A percentile compares a stretch with the other conserved stretches of the same genome.
phyloP scores from a whole-genome alignment of 2,113 vertebrate genomes.

The Microtus pennsylvanicus region DNA sequence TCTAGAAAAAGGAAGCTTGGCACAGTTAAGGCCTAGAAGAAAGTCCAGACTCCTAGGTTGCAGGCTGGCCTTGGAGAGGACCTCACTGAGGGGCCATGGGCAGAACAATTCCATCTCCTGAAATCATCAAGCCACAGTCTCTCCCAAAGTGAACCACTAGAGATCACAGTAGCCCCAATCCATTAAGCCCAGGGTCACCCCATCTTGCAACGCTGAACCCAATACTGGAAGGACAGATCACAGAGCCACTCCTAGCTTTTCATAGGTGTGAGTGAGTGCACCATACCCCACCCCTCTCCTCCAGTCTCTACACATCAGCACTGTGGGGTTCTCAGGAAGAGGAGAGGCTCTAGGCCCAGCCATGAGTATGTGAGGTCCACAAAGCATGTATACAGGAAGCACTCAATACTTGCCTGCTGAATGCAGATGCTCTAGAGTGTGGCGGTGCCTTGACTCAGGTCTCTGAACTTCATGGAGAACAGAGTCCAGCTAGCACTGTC shows the following conservation, averaged over 20 bases:
- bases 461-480: neutral
- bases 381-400: neutral
- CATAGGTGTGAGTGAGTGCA: too few species aligned
- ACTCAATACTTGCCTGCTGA: neutral
- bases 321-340: neutral
- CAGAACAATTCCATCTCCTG: neutral
- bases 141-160: neutral
- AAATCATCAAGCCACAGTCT: neutral
- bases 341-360: too few species aligned
- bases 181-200: neutral
- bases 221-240: neutral
- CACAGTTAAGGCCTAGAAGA: neutral
- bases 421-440: neutral
- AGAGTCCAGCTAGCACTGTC: rapidly evolving
- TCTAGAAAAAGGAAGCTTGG: rapidly evolving
- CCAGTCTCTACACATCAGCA: too few species aligned
- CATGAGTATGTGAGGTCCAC: neutral
- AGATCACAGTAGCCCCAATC: rapidly evolving
- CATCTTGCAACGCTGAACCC: rapidly evolving
- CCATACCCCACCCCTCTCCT: too few species aligned
- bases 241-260: neutral
- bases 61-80: neutral
- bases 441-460: too few species aligned
- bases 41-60: rapidly evolving
- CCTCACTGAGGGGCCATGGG: rapidly evolving